Evolutionary conservation across 2,113 vertebrate species (phyloP), one percentile per base, ranked within the genome.

Genomic region (Taxidea taxus): DNA sequence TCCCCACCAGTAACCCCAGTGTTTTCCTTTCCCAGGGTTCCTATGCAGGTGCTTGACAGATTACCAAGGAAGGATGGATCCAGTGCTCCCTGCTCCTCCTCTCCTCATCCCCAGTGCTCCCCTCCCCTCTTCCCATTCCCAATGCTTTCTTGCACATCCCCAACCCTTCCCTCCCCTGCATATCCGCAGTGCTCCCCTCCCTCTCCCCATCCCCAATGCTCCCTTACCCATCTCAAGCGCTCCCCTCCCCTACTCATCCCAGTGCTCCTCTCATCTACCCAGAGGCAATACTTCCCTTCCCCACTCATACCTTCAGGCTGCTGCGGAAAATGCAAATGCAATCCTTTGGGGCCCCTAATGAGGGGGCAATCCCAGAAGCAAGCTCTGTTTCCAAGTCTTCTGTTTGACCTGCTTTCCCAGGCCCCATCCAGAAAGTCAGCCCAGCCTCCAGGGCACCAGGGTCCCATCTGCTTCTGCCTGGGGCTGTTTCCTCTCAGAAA

Each of bases 381-480:
- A 58, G 51, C 74, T 70, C 51, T 20, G 66, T 29, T 77, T 68
- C 39, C 83, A 49, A 8, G 9, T n/a, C 34, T 58, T 20, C 58
- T 29, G 15, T 6, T 1, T 11, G 27, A 27, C 29, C 25, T 4
- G 16, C n/a, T 44, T 25, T 31, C 56, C 16, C 12, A 44, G 21
- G n/a, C 47, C n/a, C 15, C 15, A 12, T 13, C 34, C 77, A 60
- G 39, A 39, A 60, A 62, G 77, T n/a, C 78, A 23, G 47, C 21
- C 60, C 31, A 0, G 12, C 23, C 1, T 0, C 0, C 1, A 4
- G 56, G 21, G 29, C 21, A 29, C 62, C n/a, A 2, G 7, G 7
- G 34, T 51, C 39, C 31, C 2, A 6, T n/a, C 82, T 58, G 34
- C 1, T 16, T 14, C 58, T 6, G 18, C 34, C 51, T 7, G 21